Base-by-base conservation (phyloP, 2,888 invertebrate genomes). In the Lamproptera curius region DNA sequence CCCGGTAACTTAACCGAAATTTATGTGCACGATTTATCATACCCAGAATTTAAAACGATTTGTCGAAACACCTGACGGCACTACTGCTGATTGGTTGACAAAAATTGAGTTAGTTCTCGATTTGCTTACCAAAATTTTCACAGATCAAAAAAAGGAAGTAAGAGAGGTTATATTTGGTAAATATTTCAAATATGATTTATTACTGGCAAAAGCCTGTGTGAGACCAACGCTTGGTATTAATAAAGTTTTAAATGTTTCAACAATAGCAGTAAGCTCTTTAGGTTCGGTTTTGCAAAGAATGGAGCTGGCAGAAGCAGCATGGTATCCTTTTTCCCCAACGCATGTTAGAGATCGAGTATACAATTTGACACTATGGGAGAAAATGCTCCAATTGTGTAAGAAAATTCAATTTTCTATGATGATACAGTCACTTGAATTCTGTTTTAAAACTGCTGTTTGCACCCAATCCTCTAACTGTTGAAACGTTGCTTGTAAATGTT, bases 401-500 rank as follows among this genome's bases (percentile, higher is more conserved):
- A 43, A 45, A 14, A 0, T 52, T 3, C 26, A 13, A 31, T 15
- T 54, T 9, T 38, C 35, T 17, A 6, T 16, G 0, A 16, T 28
- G 1, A 34, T 40, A 10, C n/a, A 34, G 33, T 20, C 28, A 31
- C 1, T 8, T 1, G 37, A 40, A 35, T 15, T 28, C 14, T 2
- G 2, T 63, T 20, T 39, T 65, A 11, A 58, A 46, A 33, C 54
- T 48, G 15, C 34, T 55, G 23, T 59, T 67, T 49, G 70, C 67
- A 0, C n/a, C 45, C 1, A 42, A 61, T 8, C 43, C 56, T 2
- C 67, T 70, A 5, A 14, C 36, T 14, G 56, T 77, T 5, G 72
- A 73, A 46, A 55, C 83, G 59, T 49, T 83, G 33, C 71, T 87
- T 43, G 38, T 81, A 0, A 86, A 82, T 53, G 62, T 67, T 1